Conservation (phyloP, 2,113 vertebrate species). For the Catharus bicknelli region DNA sequence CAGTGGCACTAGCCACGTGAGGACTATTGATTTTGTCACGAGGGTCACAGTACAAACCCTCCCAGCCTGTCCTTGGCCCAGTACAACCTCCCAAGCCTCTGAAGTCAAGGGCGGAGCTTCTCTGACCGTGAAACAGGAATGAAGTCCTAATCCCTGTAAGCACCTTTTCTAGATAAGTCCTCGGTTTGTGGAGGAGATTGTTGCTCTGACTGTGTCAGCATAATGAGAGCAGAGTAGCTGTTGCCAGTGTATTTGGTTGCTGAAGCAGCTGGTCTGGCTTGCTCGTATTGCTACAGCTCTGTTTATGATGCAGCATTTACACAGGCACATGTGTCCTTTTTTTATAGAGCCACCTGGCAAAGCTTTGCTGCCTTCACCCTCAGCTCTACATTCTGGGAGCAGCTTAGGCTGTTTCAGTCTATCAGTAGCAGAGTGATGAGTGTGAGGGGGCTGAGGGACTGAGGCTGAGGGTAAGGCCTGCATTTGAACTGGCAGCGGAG, state of each 20-base stretch:
- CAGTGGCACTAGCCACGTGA: not conserved
- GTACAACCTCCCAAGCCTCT: rapidly evolving
- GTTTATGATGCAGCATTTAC: not conserved
- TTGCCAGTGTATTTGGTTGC: rapidly evolving
- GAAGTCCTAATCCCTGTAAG: constrained; percentile 27
- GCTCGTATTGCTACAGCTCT: rapidly evolving
- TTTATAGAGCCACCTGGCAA: not conserved
- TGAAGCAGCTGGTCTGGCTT: not conserved
- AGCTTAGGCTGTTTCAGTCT: not conserved
- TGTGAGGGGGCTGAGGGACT: rapidly evolving
- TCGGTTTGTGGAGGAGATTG: not conserved
- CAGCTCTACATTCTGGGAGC: not conserved
- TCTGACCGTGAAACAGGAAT: not conserved
- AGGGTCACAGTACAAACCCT: not conserved
- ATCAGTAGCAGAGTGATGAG: rapidly evolving
- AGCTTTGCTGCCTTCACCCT: not conserved
- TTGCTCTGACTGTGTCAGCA: not conserved
- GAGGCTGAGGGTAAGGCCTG: not conserved
- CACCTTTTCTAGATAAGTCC: constrained; percentile 18
- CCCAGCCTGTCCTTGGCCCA: not conserved
- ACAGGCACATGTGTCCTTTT: rapidly evolving
- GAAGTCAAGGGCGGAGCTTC: not conserved
- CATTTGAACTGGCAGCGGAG: not conserved
- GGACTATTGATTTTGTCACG: not conserved
- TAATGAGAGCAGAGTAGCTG: not conserved